These are phyloP conservation scores for Notechis scutatus DNA, from an alignment of 2,113 vertebrate genomes.

Conservation along the genomic window DNA sequence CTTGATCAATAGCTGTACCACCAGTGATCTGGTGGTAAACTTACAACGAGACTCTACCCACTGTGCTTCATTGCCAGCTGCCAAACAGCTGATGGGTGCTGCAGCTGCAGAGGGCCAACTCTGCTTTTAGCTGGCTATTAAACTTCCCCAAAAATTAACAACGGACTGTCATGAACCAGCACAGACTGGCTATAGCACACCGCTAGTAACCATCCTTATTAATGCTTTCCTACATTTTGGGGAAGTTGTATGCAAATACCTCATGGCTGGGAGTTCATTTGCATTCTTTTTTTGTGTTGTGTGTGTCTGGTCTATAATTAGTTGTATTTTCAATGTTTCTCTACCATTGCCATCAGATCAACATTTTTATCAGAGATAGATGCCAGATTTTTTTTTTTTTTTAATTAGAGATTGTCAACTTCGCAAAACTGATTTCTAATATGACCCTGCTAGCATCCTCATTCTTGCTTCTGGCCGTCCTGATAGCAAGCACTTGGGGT, in stretches of 20 bases:
- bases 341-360: neutral
- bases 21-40: neutral
- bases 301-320: neutral
- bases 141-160: neutral
- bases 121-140: neutral
- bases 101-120: neutral
- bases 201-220: neutral
- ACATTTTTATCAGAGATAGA: neutral
- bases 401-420: neutral
- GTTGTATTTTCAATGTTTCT: neutral
- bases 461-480: neutral
- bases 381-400: neutral
- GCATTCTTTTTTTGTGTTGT: neutral
- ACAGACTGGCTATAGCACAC: neutral
- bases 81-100: neutral
- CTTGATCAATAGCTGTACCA: neutral
- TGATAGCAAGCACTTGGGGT: neutral
- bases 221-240: neutral
- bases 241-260: neutral
- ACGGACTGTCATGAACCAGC: neutral
- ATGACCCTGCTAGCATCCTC: neutral
- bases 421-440: neutral
- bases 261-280: neutral
- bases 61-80: neutral
- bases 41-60: neutral